Evolutionary conservation across 1,140 invertebrate genomes (phyloP), one percentile per base, ranked within the genome.

Genomic region (Euura saliciscinereae): DNA sequence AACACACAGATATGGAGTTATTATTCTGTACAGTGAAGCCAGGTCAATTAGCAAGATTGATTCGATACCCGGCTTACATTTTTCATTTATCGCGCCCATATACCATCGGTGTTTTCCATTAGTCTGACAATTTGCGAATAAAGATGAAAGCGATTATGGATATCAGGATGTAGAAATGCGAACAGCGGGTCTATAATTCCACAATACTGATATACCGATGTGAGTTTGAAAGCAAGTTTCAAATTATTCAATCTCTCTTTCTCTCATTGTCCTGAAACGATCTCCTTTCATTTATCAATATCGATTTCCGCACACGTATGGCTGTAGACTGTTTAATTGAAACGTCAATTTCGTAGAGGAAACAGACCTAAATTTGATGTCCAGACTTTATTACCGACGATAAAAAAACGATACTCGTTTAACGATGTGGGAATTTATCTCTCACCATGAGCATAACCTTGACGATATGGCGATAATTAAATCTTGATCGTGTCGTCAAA

Each of bases 281-380:
- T 59, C 51, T 8, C 3, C 51, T 6, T 59, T 4, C 13, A 8
- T 59, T 6, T 2, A 8, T 28, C 28, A 28, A 59, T 3, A 59
- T 8, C 10, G 51, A 8, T 59, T 59, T 28, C 28, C 28, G 28
- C 28, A 28, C 28, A n/a, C 51, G 51, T 59, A 11, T 59, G 51
- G 13, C 28, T 28, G 28, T 28, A n/a, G 13, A 3, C 51, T 8
- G 51, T 59, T 59, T 59, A 59, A 59, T 59, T 59, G 51, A 59
- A 59, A 8, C 3, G 10, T 59, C 51, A 59, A 59, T 59, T n/a
- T 59, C 51, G 8, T 59, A 59, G 51, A 28, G 28, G 13, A 59
- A 59, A 59, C 51, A n/a, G 13, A n/a, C 51, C 51, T 59, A 59
- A 59, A 59, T n/a, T 59, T 59, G 51, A 59, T 59, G 51, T 59